phyloP scores from a whole-genome alignment of 2,888 invertebrate genomes.

The Erannis defoliaria region DNA sequence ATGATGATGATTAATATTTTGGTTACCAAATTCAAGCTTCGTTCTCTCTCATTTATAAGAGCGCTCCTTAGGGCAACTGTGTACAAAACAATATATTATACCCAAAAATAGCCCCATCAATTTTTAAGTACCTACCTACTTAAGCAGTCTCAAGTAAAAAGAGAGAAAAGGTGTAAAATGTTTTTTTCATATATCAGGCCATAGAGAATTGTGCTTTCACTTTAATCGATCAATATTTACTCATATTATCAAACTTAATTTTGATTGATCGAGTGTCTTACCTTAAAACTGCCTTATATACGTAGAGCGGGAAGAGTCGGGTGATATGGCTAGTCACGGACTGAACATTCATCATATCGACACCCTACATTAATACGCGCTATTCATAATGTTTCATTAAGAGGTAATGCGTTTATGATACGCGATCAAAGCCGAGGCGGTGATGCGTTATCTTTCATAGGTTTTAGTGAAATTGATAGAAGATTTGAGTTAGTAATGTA shows the following conservation, averaged over 20 bases:
- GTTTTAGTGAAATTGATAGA: constrained; percentile 34
- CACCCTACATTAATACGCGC: constrained; percentile 75
- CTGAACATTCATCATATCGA: constrained; percentile 79
- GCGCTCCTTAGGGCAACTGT: too few relatives aligned
- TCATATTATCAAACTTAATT: constrained; percentile 50
- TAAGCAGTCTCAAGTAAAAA: too few relatives aligned
- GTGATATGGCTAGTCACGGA: constrained; percentile 75
- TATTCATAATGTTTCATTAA: constrained; percentile 85
- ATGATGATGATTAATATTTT: too few relatives aligned
- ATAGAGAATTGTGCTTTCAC: constrained; percentile 3
- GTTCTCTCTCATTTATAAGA: too few relatives aligned
- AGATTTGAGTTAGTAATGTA: constrained; percentile 31
- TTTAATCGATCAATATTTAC: constrained; percentile 30
- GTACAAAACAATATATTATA: too few relatives aligned
- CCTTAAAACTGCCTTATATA: constrained; percentile 57
- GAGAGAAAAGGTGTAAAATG: too few relatives aligned
- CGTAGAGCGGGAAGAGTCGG: constrained; percentile 65
- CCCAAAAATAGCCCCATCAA: too few relatives aligned
- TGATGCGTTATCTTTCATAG: constrained; percentile 41
- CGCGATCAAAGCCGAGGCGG: constrained; percentile 49
- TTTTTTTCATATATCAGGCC: too few relatives aligned
- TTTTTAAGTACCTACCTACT: too few relatives aligned
- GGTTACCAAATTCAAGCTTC: too few relatives aligned
- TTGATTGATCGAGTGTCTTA: constrained; percentile 58
- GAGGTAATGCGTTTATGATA: constrained; percentile 76